Percentiles rank a stretch among this genome's conserved stretches.
Conservation (phyloP, 1,140 invertebrate species). For the Apis dorsata region DNA sequence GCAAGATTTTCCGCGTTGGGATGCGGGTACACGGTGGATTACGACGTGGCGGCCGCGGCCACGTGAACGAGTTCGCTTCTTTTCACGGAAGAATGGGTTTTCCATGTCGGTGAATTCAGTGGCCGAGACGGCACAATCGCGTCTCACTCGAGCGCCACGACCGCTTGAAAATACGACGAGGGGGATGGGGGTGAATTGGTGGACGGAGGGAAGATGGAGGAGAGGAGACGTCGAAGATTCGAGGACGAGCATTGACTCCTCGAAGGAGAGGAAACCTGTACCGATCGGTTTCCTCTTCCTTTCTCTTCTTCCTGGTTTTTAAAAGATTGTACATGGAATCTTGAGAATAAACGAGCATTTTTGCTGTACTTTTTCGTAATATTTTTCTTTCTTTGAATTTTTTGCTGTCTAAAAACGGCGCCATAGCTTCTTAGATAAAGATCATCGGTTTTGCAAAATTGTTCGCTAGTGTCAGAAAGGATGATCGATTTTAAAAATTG, state of each 20-base stretch:
- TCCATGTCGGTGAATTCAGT: constrained; percentile 72
- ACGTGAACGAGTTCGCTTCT: constrained; percentile 55
- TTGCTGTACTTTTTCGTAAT: background rate
- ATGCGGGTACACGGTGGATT: constrained; percentile 41
- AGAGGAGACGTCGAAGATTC: constrained; percentile 10
- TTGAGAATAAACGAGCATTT: constrained; percentile 46
- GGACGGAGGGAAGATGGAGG: background rate
- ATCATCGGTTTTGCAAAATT: too few species aligned
- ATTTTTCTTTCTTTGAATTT: too few species aligned
- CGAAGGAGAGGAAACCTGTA: constrained; percentile 16
- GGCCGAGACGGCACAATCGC: constrained; percentile 58
- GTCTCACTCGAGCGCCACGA: constrained; percentile 9
- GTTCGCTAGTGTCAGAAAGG: too few species aligned
- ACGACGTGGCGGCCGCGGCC: background rate
- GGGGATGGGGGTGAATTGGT: background rate
- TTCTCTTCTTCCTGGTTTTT: background rate
- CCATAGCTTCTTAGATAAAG: too few species aligned
- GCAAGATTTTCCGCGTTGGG: background rate
- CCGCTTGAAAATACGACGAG: constrained; percentile 46
- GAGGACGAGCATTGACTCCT: constrained; percentile 29
- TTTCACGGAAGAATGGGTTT: constrained; percentile 76
- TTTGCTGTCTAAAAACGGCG: too few species aligned
- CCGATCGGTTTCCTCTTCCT: constrained; percentile 33
- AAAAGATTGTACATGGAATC: constrained; percentile 48
- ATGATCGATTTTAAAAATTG: too few species aligned